Percentiles rank a stretch among this genome's conserved stretches.
Conservation (phyloP, 2,888 invertebrate genomes). For the Drosophila mimetica region DNA sequence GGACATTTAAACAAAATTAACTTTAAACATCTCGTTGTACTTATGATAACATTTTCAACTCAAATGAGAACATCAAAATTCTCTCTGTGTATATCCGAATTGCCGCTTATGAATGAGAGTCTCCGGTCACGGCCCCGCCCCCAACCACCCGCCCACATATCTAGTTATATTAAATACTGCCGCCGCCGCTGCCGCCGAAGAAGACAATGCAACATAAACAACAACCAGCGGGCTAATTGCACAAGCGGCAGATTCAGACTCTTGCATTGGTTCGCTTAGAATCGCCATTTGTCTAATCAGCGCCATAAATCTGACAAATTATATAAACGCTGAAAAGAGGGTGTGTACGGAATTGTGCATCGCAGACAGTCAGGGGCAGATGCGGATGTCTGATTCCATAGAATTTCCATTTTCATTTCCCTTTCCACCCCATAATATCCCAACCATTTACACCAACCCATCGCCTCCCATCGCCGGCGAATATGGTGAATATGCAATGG, state of each 20-base stretch:
- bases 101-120: constrained; percentile 63
- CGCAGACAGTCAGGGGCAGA: constrained; percentile 56
- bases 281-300: constrained; percentile 66
- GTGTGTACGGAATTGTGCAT: constrained; percentile 68
- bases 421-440: constrained; percentile 19
- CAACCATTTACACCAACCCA: constrained; percentile 14
- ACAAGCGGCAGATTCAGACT: constrained; percentile 49
- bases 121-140: constrained; percentile 9
- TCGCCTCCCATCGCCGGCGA: constrained; percentile 30
- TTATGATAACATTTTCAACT: no score
- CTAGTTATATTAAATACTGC: constrained; percentile 26
- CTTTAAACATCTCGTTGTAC: no score
- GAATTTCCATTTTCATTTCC: constrained; percentile 41
- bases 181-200: not conserved
- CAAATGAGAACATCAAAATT: no score
- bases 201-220: constrained; percentile 73
- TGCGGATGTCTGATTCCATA: constrained; percentile 63
- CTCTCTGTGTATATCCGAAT: constrained; percentile 1
- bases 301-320: constrained; percentile 74
- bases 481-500: constrained; percentile 62
- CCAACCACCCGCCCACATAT: constrained; percentile 21
- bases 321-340: constrained; percentile 70
- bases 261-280: constrained; percentile 57
- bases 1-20: no score
- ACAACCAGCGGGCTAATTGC: constrained; percentile 70